phyloP scores from a whole-genome alignment of 2,797 vertebrate species.

The Gadopsis bispinosus region DNA sequence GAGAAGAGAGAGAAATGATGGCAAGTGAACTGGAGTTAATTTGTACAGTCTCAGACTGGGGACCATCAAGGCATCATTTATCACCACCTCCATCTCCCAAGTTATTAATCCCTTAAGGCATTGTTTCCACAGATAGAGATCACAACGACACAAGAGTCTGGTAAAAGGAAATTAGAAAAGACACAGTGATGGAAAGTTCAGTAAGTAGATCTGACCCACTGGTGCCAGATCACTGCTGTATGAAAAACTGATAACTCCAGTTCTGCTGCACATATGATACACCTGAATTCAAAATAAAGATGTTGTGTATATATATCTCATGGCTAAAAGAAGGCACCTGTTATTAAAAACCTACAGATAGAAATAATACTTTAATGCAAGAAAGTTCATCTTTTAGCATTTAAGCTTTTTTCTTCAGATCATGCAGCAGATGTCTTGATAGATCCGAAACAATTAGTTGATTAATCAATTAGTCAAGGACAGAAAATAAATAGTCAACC shows the following conservation, averaged over 20 bases:
- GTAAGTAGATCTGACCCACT: constrained; percentile 43
- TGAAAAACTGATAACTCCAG: constrained; percentile 22
- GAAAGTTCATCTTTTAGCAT: neutral
- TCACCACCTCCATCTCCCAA: constrained; percentile 62
- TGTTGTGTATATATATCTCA: neutral
- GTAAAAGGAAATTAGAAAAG: constrained; percentile 73
- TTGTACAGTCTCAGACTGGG: constrained; percentile 52
- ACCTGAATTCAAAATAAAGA: neutral
- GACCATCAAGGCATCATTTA: constrained; percentile 61
- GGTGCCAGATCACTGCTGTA: constrained; percentile 2
- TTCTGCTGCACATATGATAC: neutral
- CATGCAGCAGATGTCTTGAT: neutral
- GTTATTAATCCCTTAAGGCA: constrained; percentile 68
- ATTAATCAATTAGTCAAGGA: neutral
- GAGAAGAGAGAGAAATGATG: constrained; percentile 38
- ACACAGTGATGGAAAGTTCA: constrained; percentile 52
- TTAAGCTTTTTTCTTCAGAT: neutral
- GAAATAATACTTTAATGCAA: neutral
- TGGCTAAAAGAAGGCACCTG: neutral
- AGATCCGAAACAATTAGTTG: neutral
- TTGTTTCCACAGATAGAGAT: constrained; percentile 67
- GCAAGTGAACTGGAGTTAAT: constrained; percentile 58
- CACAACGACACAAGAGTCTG: constrained; percentile 43
- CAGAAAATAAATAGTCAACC: neutral
- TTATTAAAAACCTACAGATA: neutral